A percentile compares a stretch with the other conserved stretches of the same genome.
phyloP scores from a whole-genome alignment of 2,113 vertebrate genomes.

The Muntiacus reevesi region DNA sequence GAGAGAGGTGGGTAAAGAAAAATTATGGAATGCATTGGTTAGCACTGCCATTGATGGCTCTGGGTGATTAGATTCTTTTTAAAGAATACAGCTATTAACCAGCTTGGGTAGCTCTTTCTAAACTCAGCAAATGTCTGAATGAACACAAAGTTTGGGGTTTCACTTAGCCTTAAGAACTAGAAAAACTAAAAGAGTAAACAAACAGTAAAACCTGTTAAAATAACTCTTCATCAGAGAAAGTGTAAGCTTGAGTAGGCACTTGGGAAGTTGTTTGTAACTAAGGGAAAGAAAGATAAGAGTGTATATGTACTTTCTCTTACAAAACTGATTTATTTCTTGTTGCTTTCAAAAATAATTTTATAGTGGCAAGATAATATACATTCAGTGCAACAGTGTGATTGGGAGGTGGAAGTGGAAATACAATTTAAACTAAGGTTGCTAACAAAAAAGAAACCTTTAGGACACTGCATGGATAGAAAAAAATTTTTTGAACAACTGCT shows the following conservation, averaged over 20 bases:
- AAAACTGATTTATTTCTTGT: neutral
- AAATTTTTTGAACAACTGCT: conserved; percentile 1
- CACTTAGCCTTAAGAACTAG: neutral
- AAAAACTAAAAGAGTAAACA: neutral
- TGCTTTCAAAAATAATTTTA: conserved; percentile 1
- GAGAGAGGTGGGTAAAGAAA: neutral
- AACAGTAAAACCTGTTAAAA: neutral
- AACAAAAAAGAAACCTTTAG: neutral
- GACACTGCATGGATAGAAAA: neutral
- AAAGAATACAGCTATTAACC: conserved; percentile 12
- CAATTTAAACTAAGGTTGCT: neutral
- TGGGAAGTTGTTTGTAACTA: neutral
- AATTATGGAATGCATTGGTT: neutral
- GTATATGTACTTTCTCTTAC: neutral
- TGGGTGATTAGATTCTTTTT: neutral
- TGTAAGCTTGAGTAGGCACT: neutral
- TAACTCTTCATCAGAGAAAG: neutral
- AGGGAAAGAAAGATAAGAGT: neutral
- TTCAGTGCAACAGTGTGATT: neutral
- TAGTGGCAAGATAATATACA: neutral
- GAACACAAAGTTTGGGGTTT: conserved; percentile 13
- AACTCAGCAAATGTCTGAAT: neutral
- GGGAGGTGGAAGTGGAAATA: neutral
- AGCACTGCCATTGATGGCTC: neutral
- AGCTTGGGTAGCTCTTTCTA: neutral